Conservation (phyloP, 2,113 vertebrate species). For the Poeciliopsis turrubarensis region DNA sequence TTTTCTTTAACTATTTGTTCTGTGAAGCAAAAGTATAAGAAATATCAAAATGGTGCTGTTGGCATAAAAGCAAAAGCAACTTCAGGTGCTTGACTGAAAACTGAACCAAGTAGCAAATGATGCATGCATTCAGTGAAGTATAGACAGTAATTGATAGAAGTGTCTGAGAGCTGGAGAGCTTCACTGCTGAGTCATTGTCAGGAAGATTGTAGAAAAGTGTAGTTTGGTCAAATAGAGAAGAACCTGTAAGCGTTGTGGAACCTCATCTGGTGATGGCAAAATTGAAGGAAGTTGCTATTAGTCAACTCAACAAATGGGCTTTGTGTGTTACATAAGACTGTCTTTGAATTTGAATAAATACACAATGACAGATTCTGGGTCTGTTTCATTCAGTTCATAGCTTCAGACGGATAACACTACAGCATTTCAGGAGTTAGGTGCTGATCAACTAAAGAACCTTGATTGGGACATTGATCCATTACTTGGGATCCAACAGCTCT, state of each 20-base stretch:
- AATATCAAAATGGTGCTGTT: slow-evolving; percentile 23
- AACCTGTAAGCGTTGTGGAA: slow-evolving; percentile 45
- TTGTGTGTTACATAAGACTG: slow-evolving; percentile 61
- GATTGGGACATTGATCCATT: too few species aligned
- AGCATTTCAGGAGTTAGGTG: too few species aligned
- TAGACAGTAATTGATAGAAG: slow-evolving; percentile 27
- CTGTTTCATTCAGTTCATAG: slow-evolving; percentile 55
- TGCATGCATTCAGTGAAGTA: slow-evolving; percentile 54
- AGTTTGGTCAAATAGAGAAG: slow-evolving; percentile 20
- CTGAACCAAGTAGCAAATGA: slow-evolving; percentile 47
- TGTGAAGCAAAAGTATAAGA: slow-evolving; percentile 37
- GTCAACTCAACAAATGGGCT: slow-evolving; percentile 48
- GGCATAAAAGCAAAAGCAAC: slow-evolving; percentile 27
- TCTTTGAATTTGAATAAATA: slow-evolving; percentile 72
- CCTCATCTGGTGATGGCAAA: slow-evolving; percentile 43
- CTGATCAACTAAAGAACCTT: too few species aligned
- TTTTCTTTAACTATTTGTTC: slow-evolving; percentile 32
- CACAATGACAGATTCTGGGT: slow-evolving; percentile 53
- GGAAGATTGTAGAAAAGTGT: slow-evolving; percentile 42
- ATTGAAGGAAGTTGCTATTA: slow-evolving; percentile 39
- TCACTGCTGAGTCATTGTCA: slow-evolving; percentile 40
- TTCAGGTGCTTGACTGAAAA: slow-evolving; percentile 40
- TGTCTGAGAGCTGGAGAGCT: slow-evolving; percentile 27
- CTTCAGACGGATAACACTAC: neutral
- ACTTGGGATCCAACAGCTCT: too few species aligned